Evolutionary conservation across 1,140 invertebrate genomes (phyloP), one percentile per base, ranked within the genome.

Genomic region (Neodiprion pinetum): DNA sequence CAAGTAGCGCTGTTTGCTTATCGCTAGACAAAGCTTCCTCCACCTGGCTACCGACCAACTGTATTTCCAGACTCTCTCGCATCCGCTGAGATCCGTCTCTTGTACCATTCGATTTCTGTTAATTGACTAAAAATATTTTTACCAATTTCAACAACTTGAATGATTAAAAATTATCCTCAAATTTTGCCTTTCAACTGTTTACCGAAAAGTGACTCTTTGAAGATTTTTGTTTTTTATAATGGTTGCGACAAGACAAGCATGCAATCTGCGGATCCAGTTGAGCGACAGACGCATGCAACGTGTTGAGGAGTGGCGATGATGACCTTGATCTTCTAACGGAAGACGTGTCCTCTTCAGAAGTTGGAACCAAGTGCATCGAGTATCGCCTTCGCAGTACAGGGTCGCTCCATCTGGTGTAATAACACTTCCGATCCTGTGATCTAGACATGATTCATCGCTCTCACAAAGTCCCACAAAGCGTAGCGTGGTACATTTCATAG

Each of bases 11-110:
- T 12, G 71, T 17, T 74, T 75, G 76, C 48, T 61, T 75, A 71
- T 81, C 79, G 8, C 76, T 78, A 1, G 72, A 72, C 17, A 78
- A 10, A 68, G 76, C 66, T 47, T 81, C 78, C 47, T 80, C 74
- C 12, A 81, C 76, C 75, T 81, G 74, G 23, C 66, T 80, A 11
- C 50, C 72, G 67, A 77, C 73, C 28, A 81, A 73, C 23, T 76
- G 65, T 11, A 80, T 23, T 28, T 77, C 75, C 65, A 80, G 71
- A 53, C 65, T 79, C 69, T 79, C 76, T 21, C 72, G 40, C 49
- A 76, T 48, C 73, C 73, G 48, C 61, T 72, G 75, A 69, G 17
- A 17, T 14, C 68, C 28, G 68, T 17, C 28, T 70, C 48, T 11
- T 0, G 12, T 17, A 48, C 70, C 23, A 48, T 50, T 50, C 8